A percentile compares a stretch with the other conserved stretches of the same genome.
These are phyloP conservation scores for Pterocles burchelli DNA, from an alignment of 2,113 vertebrate species.

Conservation along the genomic window DNA sequence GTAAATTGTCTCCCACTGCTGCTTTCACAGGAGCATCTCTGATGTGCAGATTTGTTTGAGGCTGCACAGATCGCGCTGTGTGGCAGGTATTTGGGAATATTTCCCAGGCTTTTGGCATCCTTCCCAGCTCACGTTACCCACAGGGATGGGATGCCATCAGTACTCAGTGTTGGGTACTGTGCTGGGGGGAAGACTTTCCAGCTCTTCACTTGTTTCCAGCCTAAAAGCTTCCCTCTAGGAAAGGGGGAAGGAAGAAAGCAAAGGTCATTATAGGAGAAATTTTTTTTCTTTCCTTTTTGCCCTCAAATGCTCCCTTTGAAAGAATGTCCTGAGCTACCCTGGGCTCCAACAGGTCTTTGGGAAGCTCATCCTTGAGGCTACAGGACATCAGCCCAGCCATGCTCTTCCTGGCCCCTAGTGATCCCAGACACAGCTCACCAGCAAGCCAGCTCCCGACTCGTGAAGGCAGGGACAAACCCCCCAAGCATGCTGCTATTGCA, in stretches of 20 bases:
- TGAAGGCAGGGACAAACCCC: neutral
- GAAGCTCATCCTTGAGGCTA: neutral
- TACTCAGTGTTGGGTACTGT: neutral
- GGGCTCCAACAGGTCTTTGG: neutral
- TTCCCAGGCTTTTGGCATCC: neutral
- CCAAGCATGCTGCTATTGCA: accelerated
- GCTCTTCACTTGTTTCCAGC: neutral
- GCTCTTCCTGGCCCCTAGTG: neutral
- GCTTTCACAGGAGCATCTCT: neutral
- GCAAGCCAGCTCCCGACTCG: neutral
- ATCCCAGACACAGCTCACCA: neutral
- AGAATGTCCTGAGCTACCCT: neutral
- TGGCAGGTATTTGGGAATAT: neutral
- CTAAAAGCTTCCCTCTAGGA: neutral
- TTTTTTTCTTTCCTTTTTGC: neutral
- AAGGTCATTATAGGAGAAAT: neutral
- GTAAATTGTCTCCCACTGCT: neutral
- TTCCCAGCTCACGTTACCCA: neutral
- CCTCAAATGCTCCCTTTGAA: neutral
- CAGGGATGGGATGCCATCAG: neutral
- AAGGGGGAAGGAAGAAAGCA: neutral
- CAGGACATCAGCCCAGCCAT: neutral
- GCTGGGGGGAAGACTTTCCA: neutral
- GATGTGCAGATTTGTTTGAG: neutral
- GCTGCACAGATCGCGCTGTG: neutral